These are phyloP conservation scores for Rhingia campestris DNA, from an alignment of 2,888 invertebrate genomes.

Conservation along the genomic window DNA sequence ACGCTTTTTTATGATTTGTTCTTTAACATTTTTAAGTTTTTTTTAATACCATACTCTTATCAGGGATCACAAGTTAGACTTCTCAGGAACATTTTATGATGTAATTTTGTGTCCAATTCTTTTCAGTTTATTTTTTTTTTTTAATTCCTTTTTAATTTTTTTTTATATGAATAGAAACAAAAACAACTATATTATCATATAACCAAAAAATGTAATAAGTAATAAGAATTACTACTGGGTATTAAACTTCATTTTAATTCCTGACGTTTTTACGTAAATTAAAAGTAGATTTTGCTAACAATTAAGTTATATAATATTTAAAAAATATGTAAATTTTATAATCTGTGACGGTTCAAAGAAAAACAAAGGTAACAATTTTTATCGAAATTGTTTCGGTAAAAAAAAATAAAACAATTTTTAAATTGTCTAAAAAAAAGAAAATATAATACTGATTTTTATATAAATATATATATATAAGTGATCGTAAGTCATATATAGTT, in stretches of 20 bases:
- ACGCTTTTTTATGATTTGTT: slow-evolving; percentile 47
- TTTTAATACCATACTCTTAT: slow-evolving; percentile 14
- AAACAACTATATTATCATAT: slow-evolving; percentile 5
- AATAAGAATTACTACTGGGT: slow-evolving; percentile 34
- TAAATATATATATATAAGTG: slow-evolving; percentile 57
- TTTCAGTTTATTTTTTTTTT: slow-evolving; percentile 20
- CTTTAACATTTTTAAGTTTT: slow-evolving; percentile 4
- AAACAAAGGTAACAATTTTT: slow-evolving; percentile 22
- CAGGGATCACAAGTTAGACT: slow-evolving; percentile 69
- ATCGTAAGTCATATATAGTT: slow-evolving; percentile 52
- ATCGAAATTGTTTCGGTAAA: slow-evolving; percentile 47
- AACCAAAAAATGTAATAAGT: slow-evolving; percentile 11
- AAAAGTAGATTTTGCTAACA: slow-evolving; percentile 12
- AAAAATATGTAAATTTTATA: slow-evolving; percentile 50
- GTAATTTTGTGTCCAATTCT: slow-evolving; percentile 31
- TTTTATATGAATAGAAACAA: slow-evolving; percentile 3
- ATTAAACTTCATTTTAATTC: slow-evolving; percentile 49
- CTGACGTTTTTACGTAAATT: slow-evolving; percentile 41
- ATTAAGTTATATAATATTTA: slow-evolving; percentile 46
- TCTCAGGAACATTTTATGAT: slow-evolving; percentile 64
- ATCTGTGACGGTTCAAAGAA: slow-evolving; percentile 69
- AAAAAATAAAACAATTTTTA: slow-evolving; percentile 31
- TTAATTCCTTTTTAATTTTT: slow-evolving; percentile 16
- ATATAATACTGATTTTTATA: slow-evolving; percentile 9
- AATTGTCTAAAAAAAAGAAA: slow-evolving; percentile 31